Percentiles rank a stretch among this genome's conserved stretches.
Conservation (phyloP, 2,888 invertebrate genomes). For the Rhagophthalmus giganteus region DNA sequence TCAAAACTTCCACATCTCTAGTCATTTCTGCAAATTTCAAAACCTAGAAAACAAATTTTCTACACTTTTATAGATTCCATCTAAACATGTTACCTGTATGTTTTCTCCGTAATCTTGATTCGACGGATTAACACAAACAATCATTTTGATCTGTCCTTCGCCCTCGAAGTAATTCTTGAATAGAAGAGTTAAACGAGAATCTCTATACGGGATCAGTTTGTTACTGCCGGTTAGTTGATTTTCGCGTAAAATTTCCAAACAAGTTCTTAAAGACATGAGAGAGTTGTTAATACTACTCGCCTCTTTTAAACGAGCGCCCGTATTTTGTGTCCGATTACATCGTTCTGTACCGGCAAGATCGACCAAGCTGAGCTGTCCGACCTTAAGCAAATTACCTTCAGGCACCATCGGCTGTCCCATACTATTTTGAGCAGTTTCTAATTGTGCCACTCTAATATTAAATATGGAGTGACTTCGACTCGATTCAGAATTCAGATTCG, state of each 20-base stretch:
- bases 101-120: constrained; percentile 94
- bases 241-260: constrained; percentile 87
- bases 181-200: constrained; percentile 90
- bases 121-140: constrained; percentile 94
- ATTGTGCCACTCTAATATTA: constrained; percentile 86
- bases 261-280: constrained; percentile 88
- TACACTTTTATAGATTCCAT: too few species aligned
- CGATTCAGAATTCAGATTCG: constrained; percentile 90
- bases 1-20: constrained; percentile 86
- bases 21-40: constrained; percentile 97
- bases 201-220: constrained; percentile 91
- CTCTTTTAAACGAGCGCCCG: constrained; percentile 61
- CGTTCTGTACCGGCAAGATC: constrained; percentile 98
- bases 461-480: constrained; percentile 97
- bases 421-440: constrained; percentile 38
- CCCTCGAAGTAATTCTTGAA: constrained; percentile 99
- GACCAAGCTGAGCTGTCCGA: constrained; percentile 93
- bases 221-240: constrained; percentile 75
- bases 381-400: constrained; percentile 74
- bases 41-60: too few species aligned
- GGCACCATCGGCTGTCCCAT: constrained; percentile 58
- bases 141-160: constrained; percentile 93
- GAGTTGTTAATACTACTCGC: constrained; percentile 94
- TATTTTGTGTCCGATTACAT: constrained; percentile 88
- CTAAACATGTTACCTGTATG: constrained; percentile 58